Evolutionary conservation across 64 coral and sea anemone genomes (phyloP), one percentile per base, ranked within the genome.

Genomic region (Pachyseris speciosa): DNA sequence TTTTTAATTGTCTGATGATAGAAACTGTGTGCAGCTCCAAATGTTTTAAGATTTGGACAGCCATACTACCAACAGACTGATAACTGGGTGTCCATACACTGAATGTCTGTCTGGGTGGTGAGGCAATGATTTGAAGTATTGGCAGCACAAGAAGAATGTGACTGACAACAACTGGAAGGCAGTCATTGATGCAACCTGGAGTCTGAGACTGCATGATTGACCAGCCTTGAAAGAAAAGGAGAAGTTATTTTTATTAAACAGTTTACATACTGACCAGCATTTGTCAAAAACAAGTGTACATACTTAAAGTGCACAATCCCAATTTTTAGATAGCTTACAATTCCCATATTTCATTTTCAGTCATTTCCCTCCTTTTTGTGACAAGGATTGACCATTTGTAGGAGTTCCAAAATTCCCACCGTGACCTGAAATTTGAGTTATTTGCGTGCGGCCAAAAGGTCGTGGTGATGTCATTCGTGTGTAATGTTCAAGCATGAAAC

Each of bases 101-200:
- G 39, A 38, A 86, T n/a, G 24, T 40, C 19, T 87, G 72, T 17
- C 38, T 80, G 20, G 34, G 39, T 30, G 81, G 71, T 9, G 83
- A 50, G 22, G 83, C 47, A 37, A 86, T 84, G 26, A 93, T 78
- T 33, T 87, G 91, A 38, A 93, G 91, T 38, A 69, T 68, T 37
- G 91, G 91, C 33, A 87, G 72, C 69, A 93, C 11, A 84, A 93
- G 58, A 25, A 78, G 29, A 48, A 60, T 7, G 20, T 61, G 52
- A 81, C 26, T 81, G 34, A 81, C 52, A 39, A 6, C 51, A 2
- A 63, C 20, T 9, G 17, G 34, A 16, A 13, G 77, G 39, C 32
- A 57, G 6, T 37, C 70, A 44, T 37, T 11, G 1, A 24, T 26
- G 26, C 28, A 81, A 4, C n/a, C 19, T 37, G 51, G 7, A 25